A percentile compares a stretch with the other conserved stretches of the same genome.
These are phyloP conservation scores for Odontesthes bonariensis DNA, from an alignment of 2,113 vertebrate species.

Conservation along the genomic window DNA sequence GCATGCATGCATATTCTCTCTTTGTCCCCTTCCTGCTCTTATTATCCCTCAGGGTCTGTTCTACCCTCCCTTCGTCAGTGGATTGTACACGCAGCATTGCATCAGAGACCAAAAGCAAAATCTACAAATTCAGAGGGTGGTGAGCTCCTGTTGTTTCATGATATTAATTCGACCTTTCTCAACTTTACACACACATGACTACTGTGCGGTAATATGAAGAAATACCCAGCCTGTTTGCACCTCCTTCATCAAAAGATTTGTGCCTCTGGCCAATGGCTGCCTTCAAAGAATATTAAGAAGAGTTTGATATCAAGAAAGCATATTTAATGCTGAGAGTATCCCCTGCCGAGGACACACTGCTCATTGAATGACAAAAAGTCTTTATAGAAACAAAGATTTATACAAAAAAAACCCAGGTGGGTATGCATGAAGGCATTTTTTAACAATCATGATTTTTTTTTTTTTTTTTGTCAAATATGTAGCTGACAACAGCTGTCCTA, in stretches of 20 bases:
- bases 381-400: constrained; percentile 1
- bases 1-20: constrained; percentile 13
- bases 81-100: constrained; percentile 18
- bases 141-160: not conserved
- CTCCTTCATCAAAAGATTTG: not conserved
- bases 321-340: not conserved
- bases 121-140: not conserved
- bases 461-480: too few species aligned
- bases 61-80: constrained; percentile 17
- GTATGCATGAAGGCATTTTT: not conserved
- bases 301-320: constrained; percentile 3
- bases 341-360: not conserved
- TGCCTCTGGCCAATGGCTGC: constrained; percentile 4
- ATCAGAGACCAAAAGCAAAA: not conserved
- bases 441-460: too few species aligned
- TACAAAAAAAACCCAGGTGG: not conserved
- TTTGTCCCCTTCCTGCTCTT: constrained; percentile 24
- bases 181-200: not conserved
- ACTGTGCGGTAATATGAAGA: not conserved
- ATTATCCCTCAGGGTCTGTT: constrained; percentile 40
- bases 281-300: not conserved
- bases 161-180: not conserved
- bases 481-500: too few species aligned
- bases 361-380: not conserved
- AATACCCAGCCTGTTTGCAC: not conserved